Evolutionary conservation across 2,888 invertebrate genomes (phyloP).

Genomic region (Mellilla xanthometata): DNA sequence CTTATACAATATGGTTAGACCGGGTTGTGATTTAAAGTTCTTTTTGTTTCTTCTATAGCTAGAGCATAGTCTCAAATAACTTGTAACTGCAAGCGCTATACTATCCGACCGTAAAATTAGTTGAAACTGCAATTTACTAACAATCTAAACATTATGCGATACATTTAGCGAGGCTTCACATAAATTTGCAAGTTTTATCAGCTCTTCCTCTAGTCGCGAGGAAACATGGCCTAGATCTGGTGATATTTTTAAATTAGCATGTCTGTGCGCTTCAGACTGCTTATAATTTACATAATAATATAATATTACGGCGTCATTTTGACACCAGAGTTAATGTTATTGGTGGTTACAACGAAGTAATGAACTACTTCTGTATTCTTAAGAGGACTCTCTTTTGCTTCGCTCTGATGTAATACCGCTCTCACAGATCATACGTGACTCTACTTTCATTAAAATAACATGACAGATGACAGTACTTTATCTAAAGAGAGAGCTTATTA

Average conservation of each 20-base stretch:
- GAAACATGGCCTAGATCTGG: constrained; percentile 66
- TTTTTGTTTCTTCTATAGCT: too few relatives aligned
- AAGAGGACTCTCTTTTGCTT: constrained; percentile 15
- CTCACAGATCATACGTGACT: constrained; percentile 28
- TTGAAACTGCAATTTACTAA: too few relatives aligned
- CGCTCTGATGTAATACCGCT: constrained; percentile 21
- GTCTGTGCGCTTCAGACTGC: constrained; percentile 36
- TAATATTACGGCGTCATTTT: constrained; percentile 33
- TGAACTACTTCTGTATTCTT: constrained; percentile 28
- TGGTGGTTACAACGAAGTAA: constrained; percentile 7
- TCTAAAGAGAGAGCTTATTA: constrained; percentile 15
- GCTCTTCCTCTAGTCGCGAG: constrained; percentile 48
- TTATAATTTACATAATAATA: constrained; percentile 42
- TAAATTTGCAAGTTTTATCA: constrained; percentile 64
- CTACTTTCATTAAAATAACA: constrained; percentile 17
- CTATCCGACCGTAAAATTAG: too few relatives aligned
- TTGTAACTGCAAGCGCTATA: too few relatives aligned
- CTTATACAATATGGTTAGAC: too few relatives aligned
- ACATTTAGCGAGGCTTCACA: too few relatives aligned
- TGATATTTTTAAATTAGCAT: constrained; percentile 52
- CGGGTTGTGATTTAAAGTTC: too few relatives aligned
- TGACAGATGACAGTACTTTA: constrained; percentile 18
- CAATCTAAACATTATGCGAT: too few relatives aligned
- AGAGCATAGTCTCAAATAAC: too few relatives aligned
- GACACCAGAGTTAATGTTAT: constrained; percentile 29